phyloP scores from a whole-genome alignment of 1,140 invertebrate genomes.

The Eriosoma lanigerum region DNA sequence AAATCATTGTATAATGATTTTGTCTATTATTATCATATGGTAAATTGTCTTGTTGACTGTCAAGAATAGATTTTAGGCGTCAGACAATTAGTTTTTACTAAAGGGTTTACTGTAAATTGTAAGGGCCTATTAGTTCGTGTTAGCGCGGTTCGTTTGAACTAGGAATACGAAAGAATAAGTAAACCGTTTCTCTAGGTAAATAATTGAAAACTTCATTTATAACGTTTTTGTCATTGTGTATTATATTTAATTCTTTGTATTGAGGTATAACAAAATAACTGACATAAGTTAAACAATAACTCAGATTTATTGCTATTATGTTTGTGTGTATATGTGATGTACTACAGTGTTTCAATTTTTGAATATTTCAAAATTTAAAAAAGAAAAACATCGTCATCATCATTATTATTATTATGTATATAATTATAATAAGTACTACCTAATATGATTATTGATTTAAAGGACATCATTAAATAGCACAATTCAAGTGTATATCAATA shows the following conservation, averaged over 20 bases:
- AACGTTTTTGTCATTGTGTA: not conserved
- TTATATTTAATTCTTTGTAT: not conserved
- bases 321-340: too few species aligned
- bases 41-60: not conserved
- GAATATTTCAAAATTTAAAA: too few species aligned
- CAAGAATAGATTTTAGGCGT: not conserved
- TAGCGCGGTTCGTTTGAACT: slow-evolving; percentile 9
- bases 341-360: too few species aligned
- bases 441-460: too few species aligned
- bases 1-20: not conserved
- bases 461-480: too few species aligned
- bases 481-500: too few species aligned
- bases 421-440: too few species aligned
- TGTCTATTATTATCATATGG: slow-evolving; percentile 1
- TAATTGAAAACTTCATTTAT: not conserved
- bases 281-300: too few species aligned
- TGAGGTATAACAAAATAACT: not conserved
- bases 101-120: too few species aligned
- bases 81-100: not conserved
- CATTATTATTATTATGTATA: too few species aligned
- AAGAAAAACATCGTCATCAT: too few species aligned
- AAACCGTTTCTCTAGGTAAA: not conserved
- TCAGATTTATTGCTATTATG: not conserved
- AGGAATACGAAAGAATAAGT: not conserved
- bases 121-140: not conserved